Evolutionary conservation across 2,797 vertebrate species (phyloP).

Genomic region (Psittacula echo): DNA sequence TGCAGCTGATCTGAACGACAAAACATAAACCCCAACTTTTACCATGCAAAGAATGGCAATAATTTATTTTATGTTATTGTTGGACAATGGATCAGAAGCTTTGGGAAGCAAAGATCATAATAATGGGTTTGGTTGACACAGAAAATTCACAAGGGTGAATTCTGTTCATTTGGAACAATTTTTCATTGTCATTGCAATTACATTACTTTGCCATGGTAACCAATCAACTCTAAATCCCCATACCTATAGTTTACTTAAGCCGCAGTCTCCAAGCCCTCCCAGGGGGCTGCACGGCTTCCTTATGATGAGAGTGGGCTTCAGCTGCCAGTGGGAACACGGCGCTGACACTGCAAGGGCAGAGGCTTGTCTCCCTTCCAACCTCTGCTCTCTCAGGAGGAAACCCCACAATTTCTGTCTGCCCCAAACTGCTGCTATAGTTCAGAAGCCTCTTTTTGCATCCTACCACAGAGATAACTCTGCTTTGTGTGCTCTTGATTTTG

Average conservation of each 20-base stretch:
- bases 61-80: background rate
- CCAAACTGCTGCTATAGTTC: background rate
- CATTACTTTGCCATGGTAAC: background rate
- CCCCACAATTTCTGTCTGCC: background rate
- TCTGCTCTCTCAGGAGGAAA: background rate
- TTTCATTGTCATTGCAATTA: background rate
- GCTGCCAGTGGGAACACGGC: fast-evolving
- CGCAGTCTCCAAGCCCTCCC: background rate
- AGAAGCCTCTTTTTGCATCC: background rate
- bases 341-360: fast-evolving
- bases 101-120: background rate
- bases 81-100: background rate
- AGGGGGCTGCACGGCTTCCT: fast-evolving
- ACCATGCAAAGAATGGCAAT: background rate
- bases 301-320: fast-evolving
- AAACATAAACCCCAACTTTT: background rate
- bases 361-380: background rate
- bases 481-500: background rate
- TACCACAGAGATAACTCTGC: background rate
- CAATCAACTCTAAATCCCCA: background rate
- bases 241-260: background rate
- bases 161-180: background rate
- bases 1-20: background rate
- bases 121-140: background rate
- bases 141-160: background rate